These are phyloP conservation scores for Brachyptera putata DNA, from an alignment of 2,888 invertebrate genomes.

Conservation along the genomic window DNA sequence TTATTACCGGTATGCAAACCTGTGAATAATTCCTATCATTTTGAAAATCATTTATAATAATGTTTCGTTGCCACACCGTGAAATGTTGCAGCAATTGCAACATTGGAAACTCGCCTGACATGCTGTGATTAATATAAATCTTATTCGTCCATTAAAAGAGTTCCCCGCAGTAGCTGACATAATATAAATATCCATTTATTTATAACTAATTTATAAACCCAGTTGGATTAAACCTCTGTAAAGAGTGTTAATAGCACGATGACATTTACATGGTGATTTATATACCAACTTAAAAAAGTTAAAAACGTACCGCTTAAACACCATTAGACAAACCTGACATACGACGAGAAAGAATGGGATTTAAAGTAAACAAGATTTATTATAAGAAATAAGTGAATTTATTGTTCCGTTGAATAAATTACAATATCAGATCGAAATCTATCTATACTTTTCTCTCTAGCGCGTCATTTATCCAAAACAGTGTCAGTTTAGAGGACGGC, in stretches of 20 bases:
- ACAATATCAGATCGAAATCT: background rate
- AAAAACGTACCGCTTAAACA: background rate
- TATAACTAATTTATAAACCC: conserved; percentile 11
- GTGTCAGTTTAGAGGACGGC: background rate
- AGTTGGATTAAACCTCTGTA: background rate
- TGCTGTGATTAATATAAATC: conserved; percentile 12
- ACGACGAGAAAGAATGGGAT: background rate
- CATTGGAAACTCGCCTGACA: background rate
- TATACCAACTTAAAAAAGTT: background rate
- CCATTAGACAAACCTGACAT: background rate
- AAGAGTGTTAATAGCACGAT: conserved; percentile 15
- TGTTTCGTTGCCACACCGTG: background rate
- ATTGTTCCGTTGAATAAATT: conserved; percentile 2
- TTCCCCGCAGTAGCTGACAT: conserved; percentile 9
- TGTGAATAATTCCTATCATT: conserved; percentile 14
- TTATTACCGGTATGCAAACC: conserved; percentile 6
- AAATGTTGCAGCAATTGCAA: conserved; percentile 3
- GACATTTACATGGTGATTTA: conserved; percentile 17
- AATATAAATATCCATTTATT: conserved; percentile 14
- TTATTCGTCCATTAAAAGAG: background rate
- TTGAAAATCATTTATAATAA: conserved; percentile 9
- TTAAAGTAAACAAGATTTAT: conserved; percentile 1
- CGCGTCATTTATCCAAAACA: conserved; percentile 14
- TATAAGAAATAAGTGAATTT: background rate
- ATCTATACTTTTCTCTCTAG: background rate